phyloP scores from a whole-genome alignment of 2,113 vertebrate genomes.

The Pithys albifrons region DNA sequence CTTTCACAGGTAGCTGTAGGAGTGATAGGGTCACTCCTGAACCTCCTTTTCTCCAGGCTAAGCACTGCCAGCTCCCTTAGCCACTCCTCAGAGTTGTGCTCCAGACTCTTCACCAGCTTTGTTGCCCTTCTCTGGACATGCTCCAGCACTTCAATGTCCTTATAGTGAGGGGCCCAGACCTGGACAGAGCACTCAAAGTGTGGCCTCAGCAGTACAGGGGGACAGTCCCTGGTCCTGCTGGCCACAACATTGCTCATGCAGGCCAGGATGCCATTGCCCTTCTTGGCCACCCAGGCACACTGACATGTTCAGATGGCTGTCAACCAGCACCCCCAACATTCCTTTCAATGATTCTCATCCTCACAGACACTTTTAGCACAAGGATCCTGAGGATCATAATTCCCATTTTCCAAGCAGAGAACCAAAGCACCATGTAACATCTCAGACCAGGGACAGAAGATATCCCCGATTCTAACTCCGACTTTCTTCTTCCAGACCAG shows the following conservation, averaged over 20 bases:
- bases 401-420: not conserved
- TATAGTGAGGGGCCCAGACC: not conserved
- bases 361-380: not conserved
- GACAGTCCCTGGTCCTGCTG: not conserved
- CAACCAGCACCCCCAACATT: not conserved
- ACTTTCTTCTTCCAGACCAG: not conserved
- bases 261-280: not conserved
- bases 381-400: not conserved
- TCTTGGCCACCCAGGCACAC: not conserved
- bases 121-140: not conserved
- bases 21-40: not conserved
- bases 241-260: fast-evolving
- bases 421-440: not conserved
- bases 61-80: not conserved
- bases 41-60: not conserved
- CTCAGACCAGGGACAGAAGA: not conserved
- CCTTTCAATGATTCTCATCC: not conserved
- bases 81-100: not conserved
- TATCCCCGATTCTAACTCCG: not conserved
- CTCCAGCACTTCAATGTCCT: not conserved
- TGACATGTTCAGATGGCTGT: not conserved
- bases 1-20: not conserved
- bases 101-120: not conserved
- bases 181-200: fast-evolving
- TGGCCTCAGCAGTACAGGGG: not conserved